phyloP scores from a whole-genome alignment of 2,888 invertebrate genomes.

The Liopterus haemorrhoidalis region DNA sequence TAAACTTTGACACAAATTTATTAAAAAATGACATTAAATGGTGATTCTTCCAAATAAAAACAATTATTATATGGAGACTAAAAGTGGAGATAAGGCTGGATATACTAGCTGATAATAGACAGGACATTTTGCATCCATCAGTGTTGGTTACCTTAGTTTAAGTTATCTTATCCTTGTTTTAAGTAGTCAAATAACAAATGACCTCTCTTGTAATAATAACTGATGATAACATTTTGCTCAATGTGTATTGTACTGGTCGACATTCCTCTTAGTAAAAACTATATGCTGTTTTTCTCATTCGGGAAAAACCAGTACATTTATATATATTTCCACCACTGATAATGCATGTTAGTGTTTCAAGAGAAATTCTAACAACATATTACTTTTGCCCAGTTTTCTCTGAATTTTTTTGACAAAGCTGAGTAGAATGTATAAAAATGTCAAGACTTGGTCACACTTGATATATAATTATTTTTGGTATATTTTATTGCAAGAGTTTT shows the following conservation, averaged over 20 bases:
- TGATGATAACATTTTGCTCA: slow-evolving; percentile 20
- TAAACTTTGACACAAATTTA: too few relatives aligned
- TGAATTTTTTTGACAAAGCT: too few relatives aligned
- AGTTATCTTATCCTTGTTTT: background rate
- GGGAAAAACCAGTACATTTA: background rate
- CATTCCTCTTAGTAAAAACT: too few relatives aligned
- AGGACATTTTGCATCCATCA: background rate
- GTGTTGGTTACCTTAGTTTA: slow-evolving; percentile 20
- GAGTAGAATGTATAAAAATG: too few relatives aligned
- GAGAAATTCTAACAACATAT: too few relatives aligned
- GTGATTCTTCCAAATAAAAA: background rate
- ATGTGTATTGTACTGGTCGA: slow-evolving; percentile 16
- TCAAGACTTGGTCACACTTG: too few relatives aligned
- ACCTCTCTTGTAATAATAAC: slow-evolving; percentile 1
- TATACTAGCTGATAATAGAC: background rate
- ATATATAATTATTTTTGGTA: too few relatives aligned
- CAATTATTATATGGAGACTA: background rate
- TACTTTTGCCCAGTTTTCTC: too few relatives aligned
- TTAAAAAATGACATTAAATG: background rate
- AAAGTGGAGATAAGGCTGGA: too few relatives aligned
- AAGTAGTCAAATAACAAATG: slow-evolving; percentile 4
- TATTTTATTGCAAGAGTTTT: too few relatives aligned
- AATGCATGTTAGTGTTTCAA: too few relatives aligned
- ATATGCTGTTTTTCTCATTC: background rate
- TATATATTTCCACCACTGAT: background rate